Conservation (phyloP, 1,140 invertebrate species). For the Dolichoris vasculosae region DNA sequence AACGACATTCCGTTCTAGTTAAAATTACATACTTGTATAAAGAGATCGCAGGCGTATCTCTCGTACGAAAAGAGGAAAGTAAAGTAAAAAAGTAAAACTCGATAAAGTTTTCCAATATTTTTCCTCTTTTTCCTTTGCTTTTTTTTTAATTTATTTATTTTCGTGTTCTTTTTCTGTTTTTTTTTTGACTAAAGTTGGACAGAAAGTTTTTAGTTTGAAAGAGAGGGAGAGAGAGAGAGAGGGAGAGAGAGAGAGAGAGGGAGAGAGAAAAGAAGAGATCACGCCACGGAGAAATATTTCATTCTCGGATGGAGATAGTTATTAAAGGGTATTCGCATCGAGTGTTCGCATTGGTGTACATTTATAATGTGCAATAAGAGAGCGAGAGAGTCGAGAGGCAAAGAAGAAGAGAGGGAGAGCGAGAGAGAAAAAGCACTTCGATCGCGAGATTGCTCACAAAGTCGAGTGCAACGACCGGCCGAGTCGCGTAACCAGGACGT, state of each 20-base stretch:
- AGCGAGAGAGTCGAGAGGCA: background rate
- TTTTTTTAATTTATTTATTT: too few species aligned
- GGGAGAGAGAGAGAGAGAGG: too few species aligned
- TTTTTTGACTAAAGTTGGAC: background rate
- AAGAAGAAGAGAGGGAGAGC: background rate
- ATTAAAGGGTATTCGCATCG: background rate
- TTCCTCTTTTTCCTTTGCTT: too few species aligned
- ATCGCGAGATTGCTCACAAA: slow-evolving; percentile 31
- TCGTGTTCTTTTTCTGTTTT: too few species aligned
- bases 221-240: too few species aligned
- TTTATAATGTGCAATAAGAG: background rate
- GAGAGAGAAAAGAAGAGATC: background rate
- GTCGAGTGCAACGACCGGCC: slow-evolving; percentile 50
- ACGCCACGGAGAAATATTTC: background rate
- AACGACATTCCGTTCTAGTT: background rate
- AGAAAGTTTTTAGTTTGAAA: background rate
- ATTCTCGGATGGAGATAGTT: background rate
- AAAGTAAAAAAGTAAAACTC: background rate
- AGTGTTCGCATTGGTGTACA: slow-evolving; percentile 1
- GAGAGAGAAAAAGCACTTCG: background rate
- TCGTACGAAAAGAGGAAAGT: background rate
- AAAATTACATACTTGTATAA: slow-evolving; percentile 7
- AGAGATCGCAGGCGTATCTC: background rate
- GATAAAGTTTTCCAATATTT: background rate
- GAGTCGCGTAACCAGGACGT: slow-evolving; percentile 53